A percentile compares a stretch with the other conserved stretches of the same genome.
These are phyloP conservation scores for Clarias macrocephalus DNA, from an alignment of 2,113 vertebrate species.

Conservation along the genomic window DNA sequence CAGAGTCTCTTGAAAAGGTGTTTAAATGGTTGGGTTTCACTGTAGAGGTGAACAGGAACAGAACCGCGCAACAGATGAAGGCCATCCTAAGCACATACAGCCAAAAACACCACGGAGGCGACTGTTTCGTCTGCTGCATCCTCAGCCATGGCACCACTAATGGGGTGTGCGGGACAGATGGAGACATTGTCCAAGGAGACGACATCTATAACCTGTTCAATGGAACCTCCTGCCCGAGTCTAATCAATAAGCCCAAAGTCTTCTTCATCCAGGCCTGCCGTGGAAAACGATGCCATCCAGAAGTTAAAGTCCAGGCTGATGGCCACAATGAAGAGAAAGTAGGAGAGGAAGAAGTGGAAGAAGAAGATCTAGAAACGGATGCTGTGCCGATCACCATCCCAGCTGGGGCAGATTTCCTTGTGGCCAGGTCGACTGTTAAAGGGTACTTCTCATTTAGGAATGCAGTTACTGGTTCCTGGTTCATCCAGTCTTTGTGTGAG, in stretches of 20 bases:
- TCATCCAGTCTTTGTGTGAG: slow-evolving; percentile 13
- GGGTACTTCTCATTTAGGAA: background rate
- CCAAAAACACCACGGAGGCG: background rate
- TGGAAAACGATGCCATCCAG: background rate
- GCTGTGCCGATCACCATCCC: background rate
- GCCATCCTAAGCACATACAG: background rate
- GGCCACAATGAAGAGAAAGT: background rate
- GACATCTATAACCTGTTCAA: background rate
- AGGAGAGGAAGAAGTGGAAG: background rate
- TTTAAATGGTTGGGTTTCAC: slow-evolving; percentile 13
- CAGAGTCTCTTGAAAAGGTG: background rate
- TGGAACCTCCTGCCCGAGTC: background rate
- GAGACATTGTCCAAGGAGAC: rapidly evolving
- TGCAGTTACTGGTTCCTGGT: background rate
- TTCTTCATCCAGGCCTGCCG: slow-evolving; percentile 27
- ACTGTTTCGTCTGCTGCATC: slow-evolving; percentile 22
- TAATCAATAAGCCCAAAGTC: slow-evolving; percentile 6
- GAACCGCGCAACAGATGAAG: slow-evolving; percentile 1
- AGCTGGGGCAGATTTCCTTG: background rate
- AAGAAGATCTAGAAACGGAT: background rate
- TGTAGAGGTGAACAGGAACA: background rate
- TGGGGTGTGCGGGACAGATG: background rate
- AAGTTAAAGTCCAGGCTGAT: slow-evolving; percentile 8
- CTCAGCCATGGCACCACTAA: background rate
- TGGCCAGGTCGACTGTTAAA: slow-evolving; percentile 3